Evolutionary conservation across 2,797 vertebrate genomes (phyloP).

Genomic region (Cirrhinus mrigala): DNA sequence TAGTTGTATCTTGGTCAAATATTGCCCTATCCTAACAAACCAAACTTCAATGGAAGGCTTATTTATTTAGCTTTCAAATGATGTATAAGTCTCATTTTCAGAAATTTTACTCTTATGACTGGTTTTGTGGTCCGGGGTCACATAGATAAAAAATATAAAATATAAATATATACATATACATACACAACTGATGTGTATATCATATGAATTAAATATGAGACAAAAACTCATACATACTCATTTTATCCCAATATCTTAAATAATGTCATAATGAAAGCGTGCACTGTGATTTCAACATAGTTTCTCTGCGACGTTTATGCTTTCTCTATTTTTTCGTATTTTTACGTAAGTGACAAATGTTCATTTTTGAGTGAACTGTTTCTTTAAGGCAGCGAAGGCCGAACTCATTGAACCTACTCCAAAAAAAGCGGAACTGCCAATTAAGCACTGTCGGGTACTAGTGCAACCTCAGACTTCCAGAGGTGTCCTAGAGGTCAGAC

Average conservation of each 20-base stretch:
- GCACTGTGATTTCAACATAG: not conserved
- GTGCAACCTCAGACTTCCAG: constrained; percentile 57
- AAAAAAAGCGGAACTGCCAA: constrained; percentile 60
- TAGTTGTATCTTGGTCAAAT: no score
- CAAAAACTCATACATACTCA: not conserved
- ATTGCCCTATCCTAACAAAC: no score
- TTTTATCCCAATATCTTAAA: not conserved
- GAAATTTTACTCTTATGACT: no score
- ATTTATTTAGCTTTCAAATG: no score
- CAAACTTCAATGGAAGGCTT: no score
- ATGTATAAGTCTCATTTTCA: no score
- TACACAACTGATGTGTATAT: no score
- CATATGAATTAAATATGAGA: not conserved
- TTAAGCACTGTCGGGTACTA: constrained; percentile 52
- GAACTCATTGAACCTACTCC: constrained; percentile 56
- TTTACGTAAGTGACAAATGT: not conserved
- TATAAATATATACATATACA: no score
- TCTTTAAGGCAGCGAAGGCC: constrained; percentile 36
- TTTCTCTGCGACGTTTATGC: not conserved
- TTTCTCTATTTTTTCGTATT: not conserved
- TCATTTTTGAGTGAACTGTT: not conserved
- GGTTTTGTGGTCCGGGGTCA: no score
- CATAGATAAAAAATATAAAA: no score
- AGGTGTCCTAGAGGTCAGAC: constrained; percentile 59
- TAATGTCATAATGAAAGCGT: not conserved